A percentile compares a stretch with the other conserved stretches of the same genome.
phyloP scores from a whole-genome alignment of 2,888 invertebrate species.

The Lycia hirtaria region DNA sequence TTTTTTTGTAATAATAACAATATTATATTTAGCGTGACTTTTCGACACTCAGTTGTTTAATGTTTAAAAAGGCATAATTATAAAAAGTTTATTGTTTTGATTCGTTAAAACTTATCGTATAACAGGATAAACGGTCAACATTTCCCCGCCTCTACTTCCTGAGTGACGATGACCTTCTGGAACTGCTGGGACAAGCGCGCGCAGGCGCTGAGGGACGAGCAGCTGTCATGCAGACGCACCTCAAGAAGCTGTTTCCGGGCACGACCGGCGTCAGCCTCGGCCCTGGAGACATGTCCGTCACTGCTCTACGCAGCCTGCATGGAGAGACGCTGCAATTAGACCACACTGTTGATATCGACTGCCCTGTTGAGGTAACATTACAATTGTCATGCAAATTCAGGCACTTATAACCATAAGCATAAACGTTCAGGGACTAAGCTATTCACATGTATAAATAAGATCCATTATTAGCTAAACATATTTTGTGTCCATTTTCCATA shows the following conservation, averaged over 20 bases:
- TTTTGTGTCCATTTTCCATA: too few species aligned
- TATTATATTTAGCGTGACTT: too few species aligned
- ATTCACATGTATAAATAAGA: too few species aligned
- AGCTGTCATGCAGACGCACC: conserved; percentile 95
- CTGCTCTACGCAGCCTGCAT: conserved; percentile 90
- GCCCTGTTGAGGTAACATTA: conserved; percentile 89
- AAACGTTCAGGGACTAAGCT: too few species aligned
- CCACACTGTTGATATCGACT: conserved; percentile 89
- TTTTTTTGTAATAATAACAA: too few species aligned
- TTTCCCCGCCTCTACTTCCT: conserved; percentile 99
- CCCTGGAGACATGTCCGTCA: conserved; percentile 79
- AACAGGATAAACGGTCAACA: conserved; percentile 94
- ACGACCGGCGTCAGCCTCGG: conserved; percentile 91
- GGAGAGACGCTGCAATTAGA: conserved; percentile 90
- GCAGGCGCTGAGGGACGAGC: conserved; percentile 87
- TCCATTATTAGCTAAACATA: too few species aligned
- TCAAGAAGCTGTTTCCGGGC: conserved; percentile 98
- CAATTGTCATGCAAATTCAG: too few species aligned
- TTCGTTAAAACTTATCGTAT: too few species aligned
- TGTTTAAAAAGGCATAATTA: too few species aligned
- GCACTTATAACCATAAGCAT: too few species aligned
- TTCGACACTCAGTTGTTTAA: too few species aligned
- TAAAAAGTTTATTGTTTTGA: too few species aligned
- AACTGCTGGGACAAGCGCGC: conserved; percentile 96
- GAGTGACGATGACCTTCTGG: conserved; percentile 98